Evolutionary conservation across 2,888 invertebrate species (phyloP), one percentile per base, ranked within the genome.

Genomic region (Stratiomys singularior): DNA sequence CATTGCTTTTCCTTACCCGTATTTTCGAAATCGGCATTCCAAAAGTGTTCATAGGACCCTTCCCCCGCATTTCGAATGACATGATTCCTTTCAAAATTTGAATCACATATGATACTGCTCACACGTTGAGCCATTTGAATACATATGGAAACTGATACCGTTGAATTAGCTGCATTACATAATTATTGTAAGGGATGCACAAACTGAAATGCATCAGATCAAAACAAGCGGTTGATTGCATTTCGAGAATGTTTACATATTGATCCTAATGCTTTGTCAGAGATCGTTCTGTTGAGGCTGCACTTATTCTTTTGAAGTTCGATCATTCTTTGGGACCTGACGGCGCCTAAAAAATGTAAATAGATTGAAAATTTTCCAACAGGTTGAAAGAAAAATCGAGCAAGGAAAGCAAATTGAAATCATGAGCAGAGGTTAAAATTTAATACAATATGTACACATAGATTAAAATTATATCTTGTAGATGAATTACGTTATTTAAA

Each of bases 111-210:
- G 44, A 44, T 13, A 9, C 44, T 44, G 13, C 44, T 44, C 44
- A 44, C 44, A 13, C 13, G 9, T 44, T 13, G 13, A 7, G 44
- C 13, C 13, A 44, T 44, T 44, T n/a, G n/a, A n/a, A n/a, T n/a
- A n/a, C n/a, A n/a, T 30, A 44, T 71, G 52, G 23, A 71, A 71
- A 71, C n/a, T 52, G 71, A 71, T 71, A 71, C 71, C 52, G 52
- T 52, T 71, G 52, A 71, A 15, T 67, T 67, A 44, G 15, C 52
- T 71, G 5, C 21, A 46, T 21, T 18, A 9, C 3, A 64, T 25
- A 52, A 52, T 46, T 25, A 25, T 37, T 1, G 23, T 52, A 47
- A 27, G 3, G 2, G 23, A 25, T 4, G 15, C 2, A 28, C n/a
- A 25, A 52, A 13, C 27, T 27, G 71, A 71, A 52, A 47, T 2